Conservation (phyloP, 2,797 vertebrate genomes). For the Trachops cirrhosus region DNA sequence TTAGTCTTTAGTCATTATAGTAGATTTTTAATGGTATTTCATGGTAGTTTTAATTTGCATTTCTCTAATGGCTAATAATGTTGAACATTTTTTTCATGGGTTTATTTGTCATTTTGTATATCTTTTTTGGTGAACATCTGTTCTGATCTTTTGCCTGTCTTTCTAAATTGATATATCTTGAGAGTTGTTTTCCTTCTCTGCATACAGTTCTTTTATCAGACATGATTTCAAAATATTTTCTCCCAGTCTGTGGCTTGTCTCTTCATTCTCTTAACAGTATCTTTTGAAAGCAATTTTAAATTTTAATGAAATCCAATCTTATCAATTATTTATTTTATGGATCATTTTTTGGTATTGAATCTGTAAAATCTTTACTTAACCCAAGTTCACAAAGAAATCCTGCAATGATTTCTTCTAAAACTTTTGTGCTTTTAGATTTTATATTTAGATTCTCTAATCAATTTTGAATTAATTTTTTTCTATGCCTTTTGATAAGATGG, state of each 20-base stretch:
- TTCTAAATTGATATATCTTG: background rate
- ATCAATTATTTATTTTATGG: background rate
- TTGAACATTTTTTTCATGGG: background rate
- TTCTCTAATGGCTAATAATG: background rate
- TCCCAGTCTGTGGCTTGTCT: background rate
- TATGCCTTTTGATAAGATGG: background rate
- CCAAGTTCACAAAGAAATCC: background rate
- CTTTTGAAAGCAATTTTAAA: background rate
- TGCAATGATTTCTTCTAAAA: background rate
- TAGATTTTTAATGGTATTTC: background rate
- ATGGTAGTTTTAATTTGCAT: background rate
- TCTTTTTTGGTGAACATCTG: background rate
- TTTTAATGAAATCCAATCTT: background rate
- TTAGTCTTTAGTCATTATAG: background rate
- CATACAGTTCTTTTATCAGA: background rate
- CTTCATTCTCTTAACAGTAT: background rate
- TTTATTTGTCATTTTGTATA: background rate
- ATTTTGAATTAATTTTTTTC: background rate
- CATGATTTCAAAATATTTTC: background rate
- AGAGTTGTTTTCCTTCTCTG: background rate
- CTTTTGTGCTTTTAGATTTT: background rate
- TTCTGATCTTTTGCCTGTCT: background rate
- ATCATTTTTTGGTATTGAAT: background rate
- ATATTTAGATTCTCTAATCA: background rate
- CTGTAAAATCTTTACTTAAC: background rate